These are phyloP conservation scores for Scaptomyza caliginosa DNA, from an alignment of 2,888 invertebrate species.

Conservation along the genomic window DNA sequence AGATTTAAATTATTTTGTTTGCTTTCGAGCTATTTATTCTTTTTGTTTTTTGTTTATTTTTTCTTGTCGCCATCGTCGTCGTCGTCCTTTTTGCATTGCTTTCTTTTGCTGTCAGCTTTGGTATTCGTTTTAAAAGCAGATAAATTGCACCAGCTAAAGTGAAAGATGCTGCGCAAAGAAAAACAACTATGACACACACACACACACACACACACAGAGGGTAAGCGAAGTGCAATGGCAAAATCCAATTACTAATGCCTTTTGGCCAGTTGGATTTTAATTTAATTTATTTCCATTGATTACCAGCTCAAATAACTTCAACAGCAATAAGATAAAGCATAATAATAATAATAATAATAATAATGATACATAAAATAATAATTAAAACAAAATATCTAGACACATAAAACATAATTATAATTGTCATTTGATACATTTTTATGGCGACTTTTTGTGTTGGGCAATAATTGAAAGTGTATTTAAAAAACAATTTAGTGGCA, in stretches of 20 bases:
- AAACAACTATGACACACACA: constrained; percentile 12
- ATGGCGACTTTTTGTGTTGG: constrained; percentile 22
- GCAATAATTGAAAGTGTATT: constrained; percentile 75
- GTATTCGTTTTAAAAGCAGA: constrained; percentile 22
- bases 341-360: background rate
- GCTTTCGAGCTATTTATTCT: background rate
- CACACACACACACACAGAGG: background rate
- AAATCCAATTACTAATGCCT: constrained; percentile 47
- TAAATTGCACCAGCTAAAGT: constrained; percentile 34
- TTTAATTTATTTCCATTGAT: constrained; percentile 13
- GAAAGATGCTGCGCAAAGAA: constrained; percentile 32
- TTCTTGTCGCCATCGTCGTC: background rate
- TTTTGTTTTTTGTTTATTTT: background rate
- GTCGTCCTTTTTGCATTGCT: constrained; percentile 13
- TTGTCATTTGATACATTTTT: constrained; percentile 24
- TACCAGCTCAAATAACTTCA: background rate
- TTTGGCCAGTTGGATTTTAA: constrained; percentile 20
- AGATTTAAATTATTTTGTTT: constrained; percentile 20
- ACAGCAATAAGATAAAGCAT: background rate
- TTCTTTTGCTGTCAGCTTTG: constrained; percentile 41
- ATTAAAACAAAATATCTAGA: constrained; percentile 10
- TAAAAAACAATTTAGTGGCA: constrained; percentile 74
- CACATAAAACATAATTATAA: constrained; percentile 53
- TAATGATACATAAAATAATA: too few species aligned
- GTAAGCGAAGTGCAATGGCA: constrained; percentile 21